These are phyloP conservation scores for Aurelia sp. DNA, from an alignment of 30 jellyfish, hydroid and myxozoan genomes.

Conservation along the genomic window DNA sequence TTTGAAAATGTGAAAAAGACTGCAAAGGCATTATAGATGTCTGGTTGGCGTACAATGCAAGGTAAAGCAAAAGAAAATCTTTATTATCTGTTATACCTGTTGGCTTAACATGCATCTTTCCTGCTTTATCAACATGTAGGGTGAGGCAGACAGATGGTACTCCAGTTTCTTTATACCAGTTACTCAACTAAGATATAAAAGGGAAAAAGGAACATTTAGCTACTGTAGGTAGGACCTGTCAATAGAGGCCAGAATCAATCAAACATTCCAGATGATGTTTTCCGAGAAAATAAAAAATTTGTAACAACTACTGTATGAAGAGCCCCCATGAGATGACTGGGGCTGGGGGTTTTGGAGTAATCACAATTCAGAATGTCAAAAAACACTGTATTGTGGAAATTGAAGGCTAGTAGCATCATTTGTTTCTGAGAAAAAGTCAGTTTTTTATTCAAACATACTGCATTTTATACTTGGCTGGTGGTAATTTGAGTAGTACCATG, in stretches of 20 bases:
- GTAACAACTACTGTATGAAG: no score
- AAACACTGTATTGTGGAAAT: no score
- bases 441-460: no score
- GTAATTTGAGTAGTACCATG: no score
- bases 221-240: neutral
- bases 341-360: no score
- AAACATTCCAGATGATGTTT: neutral
- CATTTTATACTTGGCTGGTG: no score
- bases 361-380: no score
- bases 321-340: no score
- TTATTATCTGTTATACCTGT: neutral
- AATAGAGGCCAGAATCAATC: neutral
- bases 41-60: neutral
- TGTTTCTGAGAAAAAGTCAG: no score
- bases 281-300: neutral
- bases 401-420: no score
- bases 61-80: neutral
- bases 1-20: neutral
- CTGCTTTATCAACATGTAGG: neutral
- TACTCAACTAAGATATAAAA: conserved; percentile 3
- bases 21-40: neutral
- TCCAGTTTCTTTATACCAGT: conserved; percentile 22
- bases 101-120: conserved; percentile 16
- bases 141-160: conserved; percentile 17
- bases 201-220: neutral